Evolutionary conservation across 2,113 vertebrate genomes (phyloP).

Genomic region (Vombatus ursinus): DNA sequence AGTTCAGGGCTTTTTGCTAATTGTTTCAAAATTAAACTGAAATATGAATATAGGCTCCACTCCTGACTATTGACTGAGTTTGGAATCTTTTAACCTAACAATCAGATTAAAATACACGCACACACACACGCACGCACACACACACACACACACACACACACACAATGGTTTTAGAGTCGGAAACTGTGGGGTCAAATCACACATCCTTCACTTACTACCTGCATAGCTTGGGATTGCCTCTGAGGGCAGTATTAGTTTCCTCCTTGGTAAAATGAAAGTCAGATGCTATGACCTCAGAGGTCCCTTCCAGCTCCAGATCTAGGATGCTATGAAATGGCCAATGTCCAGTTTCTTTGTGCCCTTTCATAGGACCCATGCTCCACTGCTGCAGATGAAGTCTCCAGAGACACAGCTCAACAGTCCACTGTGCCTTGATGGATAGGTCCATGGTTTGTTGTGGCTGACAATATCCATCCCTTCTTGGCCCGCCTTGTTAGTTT

Average conservation of each 20-base stretch:
- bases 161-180: neutral
- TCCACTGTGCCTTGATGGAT: neutral
- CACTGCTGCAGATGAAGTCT: neutral
- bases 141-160: too few relatives aligned
- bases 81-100: neutral
- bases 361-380: neutral
- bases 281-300: neutral
- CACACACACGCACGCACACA: too few relatives aligned
- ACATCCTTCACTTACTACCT: neutral
- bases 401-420: neutral
- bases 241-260: neutral
- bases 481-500: neutral
- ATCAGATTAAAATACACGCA: neutral
- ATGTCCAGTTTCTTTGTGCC: neutral
- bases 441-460: neutral
- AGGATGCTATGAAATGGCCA: neutral
- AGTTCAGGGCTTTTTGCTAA: neutral
- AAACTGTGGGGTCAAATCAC: neutral
- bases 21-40: slow-evolving; percentile 19
- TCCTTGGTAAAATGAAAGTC: neutral
- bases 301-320: neutral
- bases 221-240: neutral
- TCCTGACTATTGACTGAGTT: neutral
- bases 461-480: neutral
- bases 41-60: neutral